These are phyloP conservation scores for Paedocypris sp. DNA, from an alignment of 2,113 vertebrate genomes.

Conservation along the genomic window DNA sequence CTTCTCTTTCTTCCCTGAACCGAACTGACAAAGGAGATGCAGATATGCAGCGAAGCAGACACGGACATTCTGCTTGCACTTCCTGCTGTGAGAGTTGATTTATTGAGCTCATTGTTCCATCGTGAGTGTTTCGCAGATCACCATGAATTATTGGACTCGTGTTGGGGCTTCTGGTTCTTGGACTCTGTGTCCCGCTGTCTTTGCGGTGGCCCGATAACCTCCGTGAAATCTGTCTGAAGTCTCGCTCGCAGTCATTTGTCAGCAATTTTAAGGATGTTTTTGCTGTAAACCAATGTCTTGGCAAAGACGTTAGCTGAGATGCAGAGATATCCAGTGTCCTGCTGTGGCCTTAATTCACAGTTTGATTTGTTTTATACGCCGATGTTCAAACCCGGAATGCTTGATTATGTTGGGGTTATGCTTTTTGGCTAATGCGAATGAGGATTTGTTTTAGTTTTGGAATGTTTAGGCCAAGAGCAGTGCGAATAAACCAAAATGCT, in stretches of 20 bases:
- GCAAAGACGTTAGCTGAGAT: too few species aligned
- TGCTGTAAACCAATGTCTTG: too few species aligned
- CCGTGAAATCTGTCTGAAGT: neutral
- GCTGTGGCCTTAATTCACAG: neutral
- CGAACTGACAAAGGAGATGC: neutral
- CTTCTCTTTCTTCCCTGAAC: neutral
- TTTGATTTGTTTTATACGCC: neutral
- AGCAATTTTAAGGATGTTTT: too few species aligned
- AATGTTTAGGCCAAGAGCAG: constrained; percentile 3
- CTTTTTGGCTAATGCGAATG: neutral
- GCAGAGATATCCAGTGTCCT: too few species aligned
- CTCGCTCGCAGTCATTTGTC: neutral
- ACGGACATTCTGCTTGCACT: neutral
- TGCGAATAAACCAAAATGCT: neutral
- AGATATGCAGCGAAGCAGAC: neutral
- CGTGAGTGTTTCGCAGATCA: constrained; percentile 2
- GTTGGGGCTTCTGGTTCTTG: neutral
- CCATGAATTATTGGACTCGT: constrained; percentile 14
- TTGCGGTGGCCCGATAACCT: neutral
- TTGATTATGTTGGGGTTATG: neutral
- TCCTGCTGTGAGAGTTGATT: neutral
- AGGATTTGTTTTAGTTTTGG: constrained; percentile 12
- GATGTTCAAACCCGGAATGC: neutral
- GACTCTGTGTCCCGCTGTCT: neutral
- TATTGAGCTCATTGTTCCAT: constrained; percentile 1